Evolutionary conservation across 2,113 vertebrate genomes (phyloP).

Genomic region (Limnothrissa miodon): DNA sequence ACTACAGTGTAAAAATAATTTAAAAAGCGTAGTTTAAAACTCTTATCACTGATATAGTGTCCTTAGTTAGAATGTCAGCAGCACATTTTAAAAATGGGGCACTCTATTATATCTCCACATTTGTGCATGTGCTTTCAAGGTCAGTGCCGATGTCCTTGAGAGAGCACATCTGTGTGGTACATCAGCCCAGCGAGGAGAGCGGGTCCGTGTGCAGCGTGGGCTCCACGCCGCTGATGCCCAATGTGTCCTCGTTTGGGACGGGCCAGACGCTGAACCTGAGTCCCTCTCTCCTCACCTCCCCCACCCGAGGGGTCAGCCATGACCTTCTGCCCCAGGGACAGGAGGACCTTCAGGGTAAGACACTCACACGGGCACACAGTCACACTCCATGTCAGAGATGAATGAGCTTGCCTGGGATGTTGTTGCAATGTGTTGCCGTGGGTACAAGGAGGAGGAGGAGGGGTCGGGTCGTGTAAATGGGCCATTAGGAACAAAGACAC

Average conservation of each 20-base stretch:
- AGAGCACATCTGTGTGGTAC: slow-evolving; percentile 44
- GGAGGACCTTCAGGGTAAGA: slow-evolving; percentile 63
- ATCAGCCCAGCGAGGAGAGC: slow-evolving; percentile 25
- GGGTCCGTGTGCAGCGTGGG: slow-evolving; percentile 10
- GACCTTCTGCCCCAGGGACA: slow-evolving; percentile 54
- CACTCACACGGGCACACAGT: background rate
- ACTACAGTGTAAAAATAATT: background rate
- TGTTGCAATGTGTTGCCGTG: background rate
- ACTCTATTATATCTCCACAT: background rate
- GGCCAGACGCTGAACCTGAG: slow-evolving; percentile 58
- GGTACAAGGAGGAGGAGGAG: background rate
- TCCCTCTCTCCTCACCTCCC: slow-evolving; percentile 69
- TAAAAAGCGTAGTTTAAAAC: background rate
- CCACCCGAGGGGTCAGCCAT: slow-evolving; percentile 48
- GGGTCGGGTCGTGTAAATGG: background rate
- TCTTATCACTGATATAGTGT: too few species aligned
- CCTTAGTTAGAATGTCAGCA: too few species aligned
- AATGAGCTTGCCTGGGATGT: background rate
- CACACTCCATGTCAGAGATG: too few species aligned
- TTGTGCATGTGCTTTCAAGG: slow-evolving; percentile 28
- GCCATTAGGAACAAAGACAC: background rate
- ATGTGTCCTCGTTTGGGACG: slow-evolving; percentile 19
- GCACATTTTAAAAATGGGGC: too few species aligned
- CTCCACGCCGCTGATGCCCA: slow-evolving; percentile 24
- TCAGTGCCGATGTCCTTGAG: slow-evolving; percentile 38